These are phyloP conservation scores for Mya arenaria DNA, from an alignment of 1,140 invertebrate species.

Conservation along the genomic window DNA sequence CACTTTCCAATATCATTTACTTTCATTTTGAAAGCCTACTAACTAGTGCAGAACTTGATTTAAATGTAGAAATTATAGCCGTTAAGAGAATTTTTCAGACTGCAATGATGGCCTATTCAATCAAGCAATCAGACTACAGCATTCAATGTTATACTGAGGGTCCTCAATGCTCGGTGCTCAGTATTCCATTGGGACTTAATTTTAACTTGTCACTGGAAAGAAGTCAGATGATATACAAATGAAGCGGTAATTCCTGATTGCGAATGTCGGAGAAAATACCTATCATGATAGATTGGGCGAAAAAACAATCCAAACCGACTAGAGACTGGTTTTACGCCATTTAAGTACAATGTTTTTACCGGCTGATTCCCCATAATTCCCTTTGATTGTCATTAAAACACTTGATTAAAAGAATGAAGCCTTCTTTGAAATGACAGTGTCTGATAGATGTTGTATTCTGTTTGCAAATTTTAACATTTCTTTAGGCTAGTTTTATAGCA, in stretches of 20 bases:
- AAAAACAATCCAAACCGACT: not conserved
- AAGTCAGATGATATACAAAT: conserved; percentile 44
- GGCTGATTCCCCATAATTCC: conserved; percentile 34
- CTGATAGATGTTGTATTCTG: too few relatives aligned
- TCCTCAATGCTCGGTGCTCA: not conserved
- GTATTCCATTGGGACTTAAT: conserved; percentile 8
- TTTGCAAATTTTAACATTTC: too few relatives aligned
- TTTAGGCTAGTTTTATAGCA: too few relatives aligned
- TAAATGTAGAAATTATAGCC: not conserved
- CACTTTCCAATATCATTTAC: too few relatives aligned
- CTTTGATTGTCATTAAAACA: conserved; percentile 31
- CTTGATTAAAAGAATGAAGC: conserved; percentile 34
- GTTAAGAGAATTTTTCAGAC: not conserved
- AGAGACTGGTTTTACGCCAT: conserved; percentile 28
- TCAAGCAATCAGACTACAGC: not conserved
- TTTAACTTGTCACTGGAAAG: conserved; percentile 10
- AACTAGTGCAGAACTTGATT: too few relatives aligned
- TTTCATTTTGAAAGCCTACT: too few relatives aligned
- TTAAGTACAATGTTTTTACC: conserved; percentile 32
- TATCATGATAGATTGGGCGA: conserved; percentile 19
- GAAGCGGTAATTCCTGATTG: conserved; percentile 16
- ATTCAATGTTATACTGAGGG: not conserved
- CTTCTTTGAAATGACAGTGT: conserved; percentile 29
- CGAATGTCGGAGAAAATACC: not conserved
- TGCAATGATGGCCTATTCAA: not conserved